phyloP scores from a whole-genome alignment of 2,888 invertebrate genomes.

The Chouioia cunea region DNA sequence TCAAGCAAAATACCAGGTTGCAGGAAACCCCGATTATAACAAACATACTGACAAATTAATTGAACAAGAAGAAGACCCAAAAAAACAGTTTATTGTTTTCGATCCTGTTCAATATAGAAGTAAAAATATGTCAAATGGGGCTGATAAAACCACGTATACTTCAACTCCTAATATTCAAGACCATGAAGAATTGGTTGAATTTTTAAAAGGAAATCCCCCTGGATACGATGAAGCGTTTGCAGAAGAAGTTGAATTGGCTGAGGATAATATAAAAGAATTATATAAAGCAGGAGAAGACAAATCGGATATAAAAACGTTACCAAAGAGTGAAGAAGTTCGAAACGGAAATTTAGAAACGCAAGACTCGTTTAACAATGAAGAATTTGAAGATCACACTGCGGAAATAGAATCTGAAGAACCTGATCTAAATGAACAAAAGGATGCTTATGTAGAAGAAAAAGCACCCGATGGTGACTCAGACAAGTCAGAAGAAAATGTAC shows the following conservation, averaged over 20 bases:
- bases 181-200: conserved; percentile 59
- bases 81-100: no score
- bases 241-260: conserved; percentile 35
- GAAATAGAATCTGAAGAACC: conserved; percentile 30
- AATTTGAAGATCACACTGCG: conserved; percentile 2
- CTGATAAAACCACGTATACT: conserved; percentile 4
- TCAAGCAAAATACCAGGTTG: conserved; percentile 38
- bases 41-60: background rate
- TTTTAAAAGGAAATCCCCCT: conserved; percentile 52
- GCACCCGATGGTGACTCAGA: conserved; percentile 36
- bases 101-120: no score
- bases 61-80: background rate
- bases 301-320: background rate
- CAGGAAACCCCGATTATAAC: background rate
- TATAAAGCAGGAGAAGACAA: conserved; percentile 40
- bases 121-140: background rate
- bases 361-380: conserved; percentile 41
- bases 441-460: conserved; percentile 37
- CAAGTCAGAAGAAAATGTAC: conserved; percentile 21
- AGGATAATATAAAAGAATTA: conserved; percentile 38
- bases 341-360: conserved; percentile 2
- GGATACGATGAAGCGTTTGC: conserved; percentile 50
- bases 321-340: background rate
- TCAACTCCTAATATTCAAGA: conserved; percentile 58
- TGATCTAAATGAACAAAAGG: background rate